Evolutionary conservation across 2,113 vertebrate genomes (phyloP).

Genomic region (Hippocampus mohnikei): DNA sequence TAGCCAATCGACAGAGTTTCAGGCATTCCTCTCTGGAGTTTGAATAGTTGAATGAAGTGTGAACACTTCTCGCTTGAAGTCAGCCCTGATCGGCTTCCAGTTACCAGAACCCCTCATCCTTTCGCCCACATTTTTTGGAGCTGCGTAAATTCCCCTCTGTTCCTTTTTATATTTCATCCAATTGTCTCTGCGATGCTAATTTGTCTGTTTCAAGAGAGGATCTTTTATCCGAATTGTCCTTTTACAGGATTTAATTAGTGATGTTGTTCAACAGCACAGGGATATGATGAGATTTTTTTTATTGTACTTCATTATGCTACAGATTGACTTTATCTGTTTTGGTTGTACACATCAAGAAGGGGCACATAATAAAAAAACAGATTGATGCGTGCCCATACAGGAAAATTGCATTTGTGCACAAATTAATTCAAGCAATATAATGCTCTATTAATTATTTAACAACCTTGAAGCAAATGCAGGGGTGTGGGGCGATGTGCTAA

Average conservation of each 20-base stretch:
- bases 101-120: too few species aligned
- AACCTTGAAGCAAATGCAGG: neutral
- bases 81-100: too few species aligned
- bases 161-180: too few species aligned
- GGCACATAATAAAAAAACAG: too few species aligned
- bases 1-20: neutral
- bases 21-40: too few species aligned
- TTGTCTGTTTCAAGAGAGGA: neutral
- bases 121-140: too few species aligned
- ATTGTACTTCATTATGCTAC: neutral
- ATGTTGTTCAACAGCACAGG: neutral
- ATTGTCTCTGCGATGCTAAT: too few species aligned
- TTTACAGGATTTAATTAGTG: neutral
- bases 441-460: neutral
- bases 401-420: neutral
- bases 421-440: neutral
- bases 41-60: neutral
- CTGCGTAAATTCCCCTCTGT: too few species aligned
- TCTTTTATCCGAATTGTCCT: neutral
- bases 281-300: neutral
- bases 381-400: too few species aligned
- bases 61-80: neutral
- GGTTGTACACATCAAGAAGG: neutral
- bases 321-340: neutral
- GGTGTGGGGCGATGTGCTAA: neutral